Evolutionary conservation across 2,797 vertebrate genomes (phyloP), one percentile per base, ranked within the genome.

Genomic region (Pyrrhura leucotis): DNA sequence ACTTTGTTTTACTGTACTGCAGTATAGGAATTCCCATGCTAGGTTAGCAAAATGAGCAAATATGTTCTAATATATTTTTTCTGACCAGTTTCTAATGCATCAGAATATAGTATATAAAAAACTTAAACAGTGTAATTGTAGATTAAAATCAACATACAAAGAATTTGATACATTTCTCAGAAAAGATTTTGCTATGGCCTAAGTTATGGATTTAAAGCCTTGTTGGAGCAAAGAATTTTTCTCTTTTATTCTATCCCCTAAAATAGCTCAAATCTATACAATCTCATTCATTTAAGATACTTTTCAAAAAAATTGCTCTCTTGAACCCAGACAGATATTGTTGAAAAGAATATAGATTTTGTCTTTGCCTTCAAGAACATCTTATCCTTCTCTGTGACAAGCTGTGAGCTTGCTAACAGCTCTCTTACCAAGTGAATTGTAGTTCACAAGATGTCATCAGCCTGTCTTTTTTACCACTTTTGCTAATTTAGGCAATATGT

Each of bases 401-500:
- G 96, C 95, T 96, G 96, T 94, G 95, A 96, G 94, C 96, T 94
- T 96, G 93, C 96, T 96, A 97, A 97, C 96, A 96, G 94, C 96
- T 97, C 96, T 96, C 94, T 96, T 96, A 97, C 93, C 96, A 96
- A 97, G 89, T 2, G 85, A 94, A 95, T 96, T 96, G 96, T 96
- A 95, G 95, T 96, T 96, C 95, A 96, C 96, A 95, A 96, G 95
- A 96, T 97, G 96, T 96, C 96, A 96, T 96, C 96, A 96, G 96
- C 96, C 94, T 97, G 96, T 96, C 94, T 96, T 90, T 96, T 95
- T 96, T 94, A 96, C 95, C 94, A 94, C 93, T 96, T 94, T 90
- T 97, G 96, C 96, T 96, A 96, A 97, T 97, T 96, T 95, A 96
- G 96, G 95, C 96, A 97, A 96, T 97, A 96, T 96, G 96, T 96